Percentiles rank a stretch among this genome's conserved stretches.
Evolutionary conservation across 2,888 invertebrate genomes (phyloP).

Genomic region (Chymomyza caudatula): DNA sequence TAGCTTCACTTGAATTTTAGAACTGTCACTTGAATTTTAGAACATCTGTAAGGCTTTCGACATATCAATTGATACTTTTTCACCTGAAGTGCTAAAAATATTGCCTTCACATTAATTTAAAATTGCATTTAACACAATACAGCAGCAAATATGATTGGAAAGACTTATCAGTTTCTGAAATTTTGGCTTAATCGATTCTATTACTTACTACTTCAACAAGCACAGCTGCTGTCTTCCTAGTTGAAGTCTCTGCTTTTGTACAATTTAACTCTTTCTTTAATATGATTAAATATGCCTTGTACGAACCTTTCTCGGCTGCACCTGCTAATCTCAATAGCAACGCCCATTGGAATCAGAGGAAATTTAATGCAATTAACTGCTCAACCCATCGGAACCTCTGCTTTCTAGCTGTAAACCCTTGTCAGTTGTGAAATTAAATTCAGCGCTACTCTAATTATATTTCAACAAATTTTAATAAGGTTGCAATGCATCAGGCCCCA

Average conservation of each 20-base stretch:
- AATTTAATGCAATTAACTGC: not conserved
- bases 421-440: conserved; percentile 64
- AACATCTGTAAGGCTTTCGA: too few species aligned
- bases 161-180: too few species aligned
- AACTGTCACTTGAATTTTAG: too few species aligned
- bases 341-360: not conserved
- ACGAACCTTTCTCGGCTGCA: conserved; percentile 1
- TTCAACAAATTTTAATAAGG: conserved; percentile 70
- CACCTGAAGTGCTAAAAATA: too few species aligned
- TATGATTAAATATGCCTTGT: not conserved
- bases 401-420: conserved; percentile 32
- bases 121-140: too few species aligned
- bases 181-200: not conserved
- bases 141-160: too few species aligned
- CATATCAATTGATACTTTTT: too few species aligned
- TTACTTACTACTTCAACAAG: not conserved
- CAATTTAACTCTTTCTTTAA: not conserved
- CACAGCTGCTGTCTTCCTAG: not conserved
- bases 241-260: not conserved
- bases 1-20: too few species aligned
- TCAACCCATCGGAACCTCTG: conserved; percentile 2
- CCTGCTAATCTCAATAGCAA: conserved; percentile 16
- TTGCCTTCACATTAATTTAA: too few species aligned
- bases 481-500: conserved; percentile 1
- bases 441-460: conserved; percentile 59